Evolutionary conservation across 2,797 vertebrate species (phyloP).

Genomic region (Chiroxiphia lanceolata): DNA sequence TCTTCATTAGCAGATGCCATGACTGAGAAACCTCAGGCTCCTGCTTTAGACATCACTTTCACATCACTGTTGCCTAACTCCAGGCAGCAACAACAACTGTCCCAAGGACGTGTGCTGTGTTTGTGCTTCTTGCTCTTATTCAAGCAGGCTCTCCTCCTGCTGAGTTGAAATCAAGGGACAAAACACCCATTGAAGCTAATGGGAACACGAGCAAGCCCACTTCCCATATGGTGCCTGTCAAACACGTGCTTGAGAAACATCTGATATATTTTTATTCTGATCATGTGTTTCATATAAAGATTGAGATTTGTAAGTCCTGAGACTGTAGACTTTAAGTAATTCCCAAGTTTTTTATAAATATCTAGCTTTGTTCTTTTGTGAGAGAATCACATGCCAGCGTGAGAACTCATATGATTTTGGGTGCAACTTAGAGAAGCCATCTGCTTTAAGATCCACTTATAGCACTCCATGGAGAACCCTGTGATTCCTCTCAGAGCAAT

Average conservation of each 20-base stretch:
- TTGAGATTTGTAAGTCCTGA: slow-evolving; percentile 15
- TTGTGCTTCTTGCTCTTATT: not conserved
- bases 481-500: not conserved
- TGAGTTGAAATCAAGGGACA: not conserved
- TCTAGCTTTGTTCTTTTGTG: slow-evolving; percentile 48
- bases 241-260: slow-evolving; percentile 50
- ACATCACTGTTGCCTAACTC: not conserved
- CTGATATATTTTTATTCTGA: slow-evolving; percentile 47
- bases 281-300: slow-evolving; percentile 26
- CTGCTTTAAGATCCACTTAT: slow-evolving; percentile 11
- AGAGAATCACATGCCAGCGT: not conserved
- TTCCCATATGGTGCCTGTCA: slow-evolving; percentile 71
- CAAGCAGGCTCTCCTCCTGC: not conserved
- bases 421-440: not conserved
- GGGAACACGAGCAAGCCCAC: slow-evolving; percentile 34
- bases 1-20: not conserved
- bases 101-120: not conserved
- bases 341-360: slow-evolving; percentile 25
- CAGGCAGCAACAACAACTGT: not conserved
- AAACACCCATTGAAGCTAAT: not conserved
- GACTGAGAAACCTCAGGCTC: not conserved
- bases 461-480: not conserved
- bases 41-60: not conserved
- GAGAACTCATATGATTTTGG: slow-evolving; percentile 39
- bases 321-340: slow-evolving; percentile 18